Evolutionary conservation across 1,140 invertebrate species (phyloP).

Genomic region (Cydia pomonella): DNA sequence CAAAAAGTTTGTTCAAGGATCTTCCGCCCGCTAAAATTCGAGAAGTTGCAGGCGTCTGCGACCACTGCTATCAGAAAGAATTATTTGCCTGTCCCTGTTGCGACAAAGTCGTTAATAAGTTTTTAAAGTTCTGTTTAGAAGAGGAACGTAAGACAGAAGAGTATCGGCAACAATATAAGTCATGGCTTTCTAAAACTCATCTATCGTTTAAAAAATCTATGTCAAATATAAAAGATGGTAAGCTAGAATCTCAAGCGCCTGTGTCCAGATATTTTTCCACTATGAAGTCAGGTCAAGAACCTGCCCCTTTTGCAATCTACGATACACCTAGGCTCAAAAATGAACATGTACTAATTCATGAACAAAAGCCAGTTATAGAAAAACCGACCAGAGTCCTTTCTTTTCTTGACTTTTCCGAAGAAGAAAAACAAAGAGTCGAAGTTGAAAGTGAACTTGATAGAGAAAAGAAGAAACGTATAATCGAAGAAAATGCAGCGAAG

Average conservation of each 20-base stretch:
- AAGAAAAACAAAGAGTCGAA: background rate
- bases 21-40: background rate
- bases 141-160: background rate
- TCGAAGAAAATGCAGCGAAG: background rate
- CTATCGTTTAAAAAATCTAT: background rate
- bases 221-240: background rate
- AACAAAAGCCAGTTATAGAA: background rate
- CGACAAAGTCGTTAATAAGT: background rate
- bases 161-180: background rate
- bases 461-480: background rate
- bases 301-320: background rate
- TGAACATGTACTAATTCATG: background rate
- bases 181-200: background rate
- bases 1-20: background rate
- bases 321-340: background rate
- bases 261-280: slow-evolving; percentile 2
- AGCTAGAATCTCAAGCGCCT: background rate
- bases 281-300: background rate
- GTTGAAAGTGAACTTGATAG: background rate
- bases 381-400: background rate
- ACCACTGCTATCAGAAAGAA: background rate
- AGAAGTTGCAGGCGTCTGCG: slow-evolving; percentile 2
- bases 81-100: background rate
- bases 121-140: background rate
- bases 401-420: slow-evolving; percentile 2